Evolutionary conservation across 2,797 vertebrate species (phyloP), one percentile per base, ranked within the genome.

Genomic region (Linurgus olivaceus): DNA sequence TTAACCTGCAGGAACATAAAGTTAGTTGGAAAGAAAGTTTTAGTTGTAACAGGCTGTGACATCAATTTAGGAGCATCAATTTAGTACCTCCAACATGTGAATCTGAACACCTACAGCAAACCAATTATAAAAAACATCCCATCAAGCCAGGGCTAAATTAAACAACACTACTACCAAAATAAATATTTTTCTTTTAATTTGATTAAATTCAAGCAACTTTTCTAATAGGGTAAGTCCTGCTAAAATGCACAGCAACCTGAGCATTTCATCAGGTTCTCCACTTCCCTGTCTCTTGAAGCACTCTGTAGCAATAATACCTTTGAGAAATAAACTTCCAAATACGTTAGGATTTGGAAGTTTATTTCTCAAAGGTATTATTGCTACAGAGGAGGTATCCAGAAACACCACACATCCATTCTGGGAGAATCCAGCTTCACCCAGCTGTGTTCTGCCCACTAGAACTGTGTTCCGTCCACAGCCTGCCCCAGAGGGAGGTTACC

Each of bases 281-380:
- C 47, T 73, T 70, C 37, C 51, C 13, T 40, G 13, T 55, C 29
- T 63, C 67, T 48, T 74, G 21, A 50, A 86, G 31, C 57, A 45
- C 19, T 35, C 45, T 82, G 54, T 98, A 99, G 98, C 97, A 85
- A 38, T 38, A 38, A 38, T 38, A 3, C 37, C 37, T 38, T 38
- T 38, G 37, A 38, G 37, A 38, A 38, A 38, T 38, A 38, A 38
- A 38, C 37, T 38, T 38, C 37, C 37, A 38, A 38, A 38, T 38
- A 5, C 5, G 37, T 37, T 37, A 37, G 37, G 44, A 88, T 98
- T 98, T 13, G 98, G 98, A 87, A 98, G 98, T 92, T 99, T 99
- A 97, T 99, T 99, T 96, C 58, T 57, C 50, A 57, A 31, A 57
- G 23, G 17, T 17, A 4, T 37, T 44, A n/a, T 17, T 71, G 37